Evolutionary conservation across 2,797 vertebrate species (phyloP), one percentile per base, ranked within the genome.

Genomic region (Coccyzus lansbergi): DNA sequence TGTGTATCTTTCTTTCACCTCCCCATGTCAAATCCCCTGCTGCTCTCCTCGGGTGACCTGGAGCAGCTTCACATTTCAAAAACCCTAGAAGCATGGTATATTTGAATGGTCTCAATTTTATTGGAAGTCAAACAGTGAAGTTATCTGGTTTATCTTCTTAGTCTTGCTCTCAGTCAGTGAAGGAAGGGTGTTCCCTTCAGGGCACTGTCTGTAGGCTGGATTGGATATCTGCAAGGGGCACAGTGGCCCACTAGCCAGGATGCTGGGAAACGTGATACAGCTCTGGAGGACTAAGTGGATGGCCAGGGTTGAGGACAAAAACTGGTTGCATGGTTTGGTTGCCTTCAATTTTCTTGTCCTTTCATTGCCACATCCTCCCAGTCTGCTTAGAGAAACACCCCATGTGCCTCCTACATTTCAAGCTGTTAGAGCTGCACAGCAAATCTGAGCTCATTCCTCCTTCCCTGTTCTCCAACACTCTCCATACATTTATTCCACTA

Each of bases 401-500:
- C 82, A 81, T 88, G 77, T 94, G 74, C 63, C 67, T 76, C 63
- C 20, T 93, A 74, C 92, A 95, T 82, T 83, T 94, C 95, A 91
- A 86, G 83, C 92, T 81, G 48, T 83, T 94, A 83, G 40, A 86
- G 53, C 62, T 75, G 48, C 76, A 74, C 68, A 86, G 63, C 36
- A 85, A 86, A 55, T 67, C 79, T 59, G 44, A 95, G 78, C 79
- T 93, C 90, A 90, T 96, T 92, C 36, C 48, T 94, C 88, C 92
- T 91, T 92, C 90, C 89, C 79, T 80, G 0, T 70, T 91, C 46
- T 95, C 70, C 84, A 84, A 63, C 67, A 89, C 90, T 92, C 38
- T 93, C 88, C 95, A 95, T 96, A 91, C 88, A 93, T 96, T 96
- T 95, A 90, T 86, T 94, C 68, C 90, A 82, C 69, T 67, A 93